Base-by-base conservation (phyloP, 2,888 invertebrate species). In the Eilema sororculum region DNA sequence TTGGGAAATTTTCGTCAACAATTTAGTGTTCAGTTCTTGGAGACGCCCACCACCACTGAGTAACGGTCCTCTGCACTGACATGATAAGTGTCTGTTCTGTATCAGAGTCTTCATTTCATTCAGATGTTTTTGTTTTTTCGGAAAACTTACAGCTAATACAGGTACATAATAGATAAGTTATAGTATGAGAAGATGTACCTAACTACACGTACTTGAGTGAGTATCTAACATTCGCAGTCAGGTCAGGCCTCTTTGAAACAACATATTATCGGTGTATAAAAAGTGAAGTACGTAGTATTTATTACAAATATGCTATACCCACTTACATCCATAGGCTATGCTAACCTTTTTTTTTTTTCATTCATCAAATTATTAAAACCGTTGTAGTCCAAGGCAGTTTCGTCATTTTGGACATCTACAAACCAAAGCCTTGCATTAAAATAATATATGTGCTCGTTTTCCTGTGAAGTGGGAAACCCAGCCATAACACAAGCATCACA, bases 391-490 rank as follows among this genome's bases (percentile, higher is more conserved):
- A n/a, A n/a, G n/a, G n/a, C 20, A n/a, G n/a, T 52, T 52, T 52
- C 52, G 8, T 52, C 52, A 52, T n/a, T 0, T n/a, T n/a, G n/a
- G n/a, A n/a, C n/a, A n/a, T n/a, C 52, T 8, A 52, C 52, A 16
- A 4, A 28, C 16, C 58, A 58, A 25, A 58, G 58, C 58, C 28
- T 58, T 58, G 58, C 28, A 25, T 25, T 28, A 16, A 24, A 25
- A 58, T 16, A 58, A 28, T 16, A 58, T 28, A 58, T 13, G 57
- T 57, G 24, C 22, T 24, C 24, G 22, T 58, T 58, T 58, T 58
- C 58, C 58, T 58, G 58, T 58, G 60, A 22, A 10, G 33, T 25
- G 60, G 60, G n/a, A 60, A 60, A 20, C 60, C 60, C n/a, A 60
- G n/a, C 58, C 58, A 16, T 28, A 25, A 13, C 13, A 58, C 25